A percentile compares a stretch with the other conserved stretches of the same genome.
These are phyloP conservation scores for Sardinella longiceps DNA, from an alignment of 2,797 vertebrate genomes.

Conservation along the genomic window DNA sequence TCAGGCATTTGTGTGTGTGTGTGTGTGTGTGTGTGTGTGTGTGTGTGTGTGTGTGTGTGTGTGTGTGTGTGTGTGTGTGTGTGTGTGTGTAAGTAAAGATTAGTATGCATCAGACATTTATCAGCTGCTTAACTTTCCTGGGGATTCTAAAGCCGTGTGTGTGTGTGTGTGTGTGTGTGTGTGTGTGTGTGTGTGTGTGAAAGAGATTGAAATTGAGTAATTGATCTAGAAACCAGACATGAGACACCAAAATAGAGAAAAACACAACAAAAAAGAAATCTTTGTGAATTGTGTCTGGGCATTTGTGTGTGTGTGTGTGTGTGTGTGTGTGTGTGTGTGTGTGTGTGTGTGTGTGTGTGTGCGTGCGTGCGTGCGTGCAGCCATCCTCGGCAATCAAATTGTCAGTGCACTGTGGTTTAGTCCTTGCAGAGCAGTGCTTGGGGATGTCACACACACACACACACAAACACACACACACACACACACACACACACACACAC, in stretches of 20 bases:
- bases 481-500: not conserved
- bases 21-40: not conserved
- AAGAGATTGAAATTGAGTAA: too few species aligned
- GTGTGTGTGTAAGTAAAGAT: not conserved
- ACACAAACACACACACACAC: too few species aligned
- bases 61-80: not conserved
- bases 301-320: not conserved
- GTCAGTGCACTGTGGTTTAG: constrained; percentile 8
- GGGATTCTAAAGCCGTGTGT: too few species aligned
- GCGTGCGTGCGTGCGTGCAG: too few species aligned
- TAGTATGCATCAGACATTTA: too few species aligned
- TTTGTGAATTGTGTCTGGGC: too few species aligned
- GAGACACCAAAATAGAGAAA: too few species aligned
- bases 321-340: not conserved
- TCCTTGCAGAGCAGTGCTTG: not conserved
- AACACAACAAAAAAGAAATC: too few species aligned
- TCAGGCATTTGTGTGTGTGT: not conserved
- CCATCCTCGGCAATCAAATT: constrained; percentile 31
- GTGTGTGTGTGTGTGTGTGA: too few species aligned
- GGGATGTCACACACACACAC: not conserved
- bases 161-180: too few species aligned
- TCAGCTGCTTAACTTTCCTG: too few species aligned
- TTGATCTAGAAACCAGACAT: too few species aligned
- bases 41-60: not conserved
- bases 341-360: not conserved